Evolutionary conservation across 2,888 invertebrate genomes (phyloP).

Genomic region (Clepsis dumicolana): DNA sequence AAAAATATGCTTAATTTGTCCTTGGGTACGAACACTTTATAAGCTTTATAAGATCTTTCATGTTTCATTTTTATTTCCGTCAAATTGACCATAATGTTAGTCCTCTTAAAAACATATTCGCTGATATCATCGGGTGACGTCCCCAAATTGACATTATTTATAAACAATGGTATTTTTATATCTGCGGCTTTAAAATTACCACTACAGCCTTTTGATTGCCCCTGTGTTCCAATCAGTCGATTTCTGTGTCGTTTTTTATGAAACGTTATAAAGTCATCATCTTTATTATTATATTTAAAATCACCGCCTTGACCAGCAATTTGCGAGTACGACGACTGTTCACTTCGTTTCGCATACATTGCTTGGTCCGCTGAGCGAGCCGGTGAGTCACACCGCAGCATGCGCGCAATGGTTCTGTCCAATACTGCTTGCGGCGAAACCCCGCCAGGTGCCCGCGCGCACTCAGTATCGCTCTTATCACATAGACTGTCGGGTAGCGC

Average conservation of each 20-base stretch:
- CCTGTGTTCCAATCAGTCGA: conserved; percentile 9
- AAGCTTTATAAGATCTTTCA: conserved; percentile 39
- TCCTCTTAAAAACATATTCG: neutral
- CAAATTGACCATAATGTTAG: neutral
- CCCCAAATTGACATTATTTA: neutral
- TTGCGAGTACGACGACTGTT: neutral
- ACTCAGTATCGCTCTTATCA: neutral
- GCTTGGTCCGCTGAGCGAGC: neutral
- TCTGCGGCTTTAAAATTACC: conserved; percentile 10
- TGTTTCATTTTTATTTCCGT: conserved; percentile 33
- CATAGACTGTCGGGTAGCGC: neutral
- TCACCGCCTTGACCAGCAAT: neutral
- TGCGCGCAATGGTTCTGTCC: neutral
- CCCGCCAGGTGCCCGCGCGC: neutral
- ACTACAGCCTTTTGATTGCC: neutral
- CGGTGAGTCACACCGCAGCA: neutral
- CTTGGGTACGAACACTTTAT: conserved; percentile 42
- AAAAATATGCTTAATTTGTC: conserved; percentile 37
- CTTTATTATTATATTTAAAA: conserved; percentile 1
- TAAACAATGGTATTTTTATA: conserved; percentile 17
- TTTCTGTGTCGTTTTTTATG: conserved; percentile 8
- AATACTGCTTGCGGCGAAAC: neutral
- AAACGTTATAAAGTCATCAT: neutral
- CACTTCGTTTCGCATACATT: neutral
- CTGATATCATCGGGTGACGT: neutral